Percentiles rank a stretch among this genome's conserved stretches.
Conservation (phyloP, 2,888 invertebrate genomes). For the Beris morrisii region DNA sequence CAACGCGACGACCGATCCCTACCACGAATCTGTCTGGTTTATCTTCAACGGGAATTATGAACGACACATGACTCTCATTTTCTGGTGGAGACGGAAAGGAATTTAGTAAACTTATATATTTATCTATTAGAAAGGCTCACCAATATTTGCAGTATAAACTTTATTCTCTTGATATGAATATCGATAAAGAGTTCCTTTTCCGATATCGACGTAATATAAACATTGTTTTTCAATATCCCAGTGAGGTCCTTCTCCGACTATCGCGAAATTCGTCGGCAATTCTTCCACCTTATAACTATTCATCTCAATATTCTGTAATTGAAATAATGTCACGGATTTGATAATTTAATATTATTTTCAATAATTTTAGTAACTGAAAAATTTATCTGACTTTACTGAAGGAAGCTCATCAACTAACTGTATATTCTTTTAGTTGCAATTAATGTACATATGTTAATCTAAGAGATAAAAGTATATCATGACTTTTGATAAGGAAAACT, state of each 20-base stretch:
- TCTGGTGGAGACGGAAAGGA: slow-evolving; percentile 55
- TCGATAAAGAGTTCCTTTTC: slow-evolving; percentile 49
- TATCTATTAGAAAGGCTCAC: slow-evolving; percentile 34
- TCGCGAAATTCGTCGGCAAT: slow-evolving; percentile 49
- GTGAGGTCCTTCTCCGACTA: slow-evolving; percentile 72
- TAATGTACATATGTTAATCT: no score
- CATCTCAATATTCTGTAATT: slow-evolving; percentile 45
- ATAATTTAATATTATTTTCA: no score
- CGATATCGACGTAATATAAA: slow-evolving; percentile 69
- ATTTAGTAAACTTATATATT: no score
- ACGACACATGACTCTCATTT: slow-evolving; percentile 56
- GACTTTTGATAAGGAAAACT: no score
- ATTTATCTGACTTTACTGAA: no score
- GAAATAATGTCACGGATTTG: background rate
- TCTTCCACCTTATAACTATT: slow-evolving; percentile 51
- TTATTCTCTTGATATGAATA: slow-evolving; percentile 56
- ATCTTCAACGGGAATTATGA: slow-evolving; percentile 68
- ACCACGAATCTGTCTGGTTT: slow-evolving; percentile 65
- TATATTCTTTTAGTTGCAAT: no score
- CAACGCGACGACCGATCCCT: slow-evolving; percentile 63
- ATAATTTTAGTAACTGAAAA: no score
- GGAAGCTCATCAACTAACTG: no score
- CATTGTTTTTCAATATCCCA: slow-evolving; percentile 65
- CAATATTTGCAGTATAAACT: slow-evolving; percentile 59
- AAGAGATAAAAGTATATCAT: no score